These are phyloP conservation scores for Sebastes elongatus DNA, from an alignment of 2,797 vertebrate genomes.

Conservation along the genomic window DNA sequence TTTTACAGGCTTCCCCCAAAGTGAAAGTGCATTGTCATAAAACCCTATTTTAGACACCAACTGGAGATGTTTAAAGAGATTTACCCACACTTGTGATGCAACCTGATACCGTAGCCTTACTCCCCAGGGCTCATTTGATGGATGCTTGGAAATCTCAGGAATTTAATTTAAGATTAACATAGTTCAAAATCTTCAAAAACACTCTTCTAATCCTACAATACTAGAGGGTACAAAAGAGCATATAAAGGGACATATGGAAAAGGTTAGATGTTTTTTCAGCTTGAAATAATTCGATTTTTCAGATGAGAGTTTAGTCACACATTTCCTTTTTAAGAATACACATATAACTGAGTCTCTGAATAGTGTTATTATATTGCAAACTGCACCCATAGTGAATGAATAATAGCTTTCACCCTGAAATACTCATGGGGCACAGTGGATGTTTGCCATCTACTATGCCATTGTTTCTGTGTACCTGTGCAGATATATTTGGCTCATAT, in stretches of 20 bases:
- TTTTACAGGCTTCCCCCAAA: constrained; percentile 28
- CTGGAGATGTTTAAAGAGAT: constrained; percentile 62
- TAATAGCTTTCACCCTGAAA: constrained; percentile 13
- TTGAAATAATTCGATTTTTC: background rate
- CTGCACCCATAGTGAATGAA: background rate
- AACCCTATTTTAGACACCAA: constrained; percentile 39
- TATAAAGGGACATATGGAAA: background rate
- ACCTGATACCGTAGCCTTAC: constrained; percentile 10
- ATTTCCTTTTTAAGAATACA: background rate
- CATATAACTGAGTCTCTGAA: background rate
- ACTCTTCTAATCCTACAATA: background rate
- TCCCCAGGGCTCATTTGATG: constrained; percentile 30
- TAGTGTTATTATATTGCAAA: background rate
- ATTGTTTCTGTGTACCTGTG: constrained; percentile 36
- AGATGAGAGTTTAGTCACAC: background rate
- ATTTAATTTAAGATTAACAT: constrained; percentile 1
- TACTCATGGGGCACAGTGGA: background rate
- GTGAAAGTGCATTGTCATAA: constrained; percentile 38
- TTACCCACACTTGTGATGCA: constrained; percentile 35
- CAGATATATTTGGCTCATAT: constrained; percentile 44
- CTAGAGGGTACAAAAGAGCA: background rate
- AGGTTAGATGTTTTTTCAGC: background rate
- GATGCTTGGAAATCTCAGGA: constrained; percentile 29
- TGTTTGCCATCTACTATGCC: background rate
- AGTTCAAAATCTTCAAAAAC: background rate